phyloP scores from a whole-genome alignment of 2,113 vertebrate species.

The Anoplopoma fimbria region DNA sequence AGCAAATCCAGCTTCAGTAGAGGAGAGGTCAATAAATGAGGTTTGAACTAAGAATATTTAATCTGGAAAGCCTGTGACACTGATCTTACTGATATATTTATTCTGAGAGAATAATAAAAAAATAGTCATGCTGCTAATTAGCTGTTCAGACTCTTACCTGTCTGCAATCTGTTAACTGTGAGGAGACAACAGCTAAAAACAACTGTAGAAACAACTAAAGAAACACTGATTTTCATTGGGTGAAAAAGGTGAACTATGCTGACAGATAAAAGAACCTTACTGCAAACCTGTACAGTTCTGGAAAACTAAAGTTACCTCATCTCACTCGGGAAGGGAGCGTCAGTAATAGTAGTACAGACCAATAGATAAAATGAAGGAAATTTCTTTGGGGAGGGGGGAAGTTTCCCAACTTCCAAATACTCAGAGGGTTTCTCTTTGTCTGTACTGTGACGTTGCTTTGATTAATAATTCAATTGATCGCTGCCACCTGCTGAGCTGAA shows the following conservation, averaged over 20 bases:
- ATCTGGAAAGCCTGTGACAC: slow-evolving; percentile 28
- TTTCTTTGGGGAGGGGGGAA: no score
- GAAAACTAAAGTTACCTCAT: background rate
- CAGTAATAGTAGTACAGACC: background rate
- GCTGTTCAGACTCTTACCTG: slow-evolving; percentile 6
- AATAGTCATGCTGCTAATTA: slow-evolving; percentile 26
- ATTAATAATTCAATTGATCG: background rate
- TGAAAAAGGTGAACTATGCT: background rate
- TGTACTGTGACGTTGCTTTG: background rate
- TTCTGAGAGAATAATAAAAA: background rate
- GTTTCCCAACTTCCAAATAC: background rate
- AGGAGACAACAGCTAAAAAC: background rate
- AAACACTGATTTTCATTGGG: background rate
- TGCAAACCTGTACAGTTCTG: background rate
- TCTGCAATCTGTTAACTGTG: background rate
- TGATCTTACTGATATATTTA: background rate
- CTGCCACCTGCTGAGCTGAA: background rate
- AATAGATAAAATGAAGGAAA: background rate
- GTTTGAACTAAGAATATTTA: background rate
- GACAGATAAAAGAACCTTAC: background rate
- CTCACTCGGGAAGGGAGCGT: background rate
- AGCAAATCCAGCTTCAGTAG: slow-evolving; percentile 1
- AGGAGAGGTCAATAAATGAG: background rate
- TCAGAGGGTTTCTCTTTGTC: background rate
- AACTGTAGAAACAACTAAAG: background rate